A percentile compares a stretch with the other conserved stretches of the same genome.
Evolutionary conservation across 1,140 invertebrate species (phyloP).

Genomic region (Aphis craccivora): DNA sequence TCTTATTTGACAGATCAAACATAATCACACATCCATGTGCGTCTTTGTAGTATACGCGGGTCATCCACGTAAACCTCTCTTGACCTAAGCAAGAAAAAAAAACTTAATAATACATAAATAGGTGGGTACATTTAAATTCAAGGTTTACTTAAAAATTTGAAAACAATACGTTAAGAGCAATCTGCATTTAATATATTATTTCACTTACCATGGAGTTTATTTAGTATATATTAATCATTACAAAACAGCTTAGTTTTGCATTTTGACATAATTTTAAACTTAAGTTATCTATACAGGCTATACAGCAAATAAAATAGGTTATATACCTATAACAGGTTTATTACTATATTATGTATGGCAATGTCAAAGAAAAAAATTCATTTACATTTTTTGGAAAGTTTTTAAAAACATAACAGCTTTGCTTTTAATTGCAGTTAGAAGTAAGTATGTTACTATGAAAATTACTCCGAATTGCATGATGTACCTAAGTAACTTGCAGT

Average conservation of each 20-base stretch:
- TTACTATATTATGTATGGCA: no score
- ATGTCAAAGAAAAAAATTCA: background rate
- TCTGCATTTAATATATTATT: background rate
- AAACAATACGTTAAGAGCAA: background rate
- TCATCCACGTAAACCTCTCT: constrained; percentile 73
- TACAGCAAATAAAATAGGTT: background rate
- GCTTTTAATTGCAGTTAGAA: background rate
- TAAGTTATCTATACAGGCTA: background rate
- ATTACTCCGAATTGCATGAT: background rate
- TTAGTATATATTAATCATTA: background rate
- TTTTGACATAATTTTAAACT: background rate
- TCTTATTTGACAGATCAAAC: constrained; percentile 70
- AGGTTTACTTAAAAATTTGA: background rate
- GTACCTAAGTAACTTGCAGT: background rate
- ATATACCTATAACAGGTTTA: background rate
- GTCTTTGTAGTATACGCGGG: constrained; percentile 72
- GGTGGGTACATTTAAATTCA: background rate
- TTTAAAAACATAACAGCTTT: background rate
- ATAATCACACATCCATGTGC: constrained; percentile 72
- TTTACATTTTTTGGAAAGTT: background rate
- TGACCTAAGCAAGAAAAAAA: constrained; percentile 65
- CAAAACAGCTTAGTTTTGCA: background rate
- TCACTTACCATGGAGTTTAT: background rate
- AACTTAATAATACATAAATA: background rate
- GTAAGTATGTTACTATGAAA: background rate